phyloP scores from a whole-genome alignment of 2,888 invertebrate species.

The Anthoptus insignis region DNA sequence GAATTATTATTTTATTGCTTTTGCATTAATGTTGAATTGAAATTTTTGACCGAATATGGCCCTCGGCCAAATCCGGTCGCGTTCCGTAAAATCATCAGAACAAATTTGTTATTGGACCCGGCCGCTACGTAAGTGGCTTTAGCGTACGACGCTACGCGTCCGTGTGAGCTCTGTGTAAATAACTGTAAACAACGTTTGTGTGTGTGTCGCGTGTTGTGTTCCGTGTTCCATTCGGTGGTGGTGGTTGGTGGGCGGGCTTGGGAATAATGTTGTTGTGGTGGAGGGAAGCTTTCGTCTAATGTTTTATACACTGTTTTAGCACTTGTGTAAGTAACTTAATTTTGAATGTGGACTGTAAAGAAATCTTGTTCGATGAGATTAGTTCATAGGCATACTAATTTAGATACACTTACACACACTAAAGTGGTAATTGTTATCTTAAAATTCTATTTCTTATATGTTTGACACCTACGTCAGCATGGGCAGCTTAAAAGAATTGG shows the following conservation, averaged over 20 bases:
- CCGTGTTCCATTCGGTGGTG: conserved; percentile 38
- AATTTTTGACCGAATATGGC: conserved; percentile 31
- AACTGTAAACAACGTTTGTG: conserved; percentile 60
- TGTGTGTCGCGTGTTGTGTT: conserved; percentile 47
- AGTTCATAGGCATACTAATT: not conserved
- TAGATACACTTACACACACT: too few species aligned
- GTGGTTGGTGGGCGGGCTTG: not conserved
- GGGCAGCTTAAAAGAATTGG: too few species aligned
- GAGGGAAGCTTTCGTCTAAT: conserved; percentile 22
- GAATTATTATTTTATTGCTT: conserved; percentile 64
- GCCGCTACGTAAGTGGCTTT: conserved; percentile 81
- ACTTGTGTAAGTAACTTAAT: not conserved
- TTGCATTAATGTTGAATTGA: conserved; percentile 47
- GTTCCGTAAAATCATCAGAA: conserved; percentile 24
- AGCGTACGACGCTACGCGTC: conserved; percentile 47
- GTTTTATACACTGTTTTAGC: conserved; percentile 19
- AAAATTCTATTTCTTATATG: too few species aligned
- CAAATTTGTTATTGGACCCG: conserved; percentile 50
- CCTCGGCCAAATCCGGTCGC: conserved; percentile 42
- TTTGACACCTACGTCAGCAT: too few species aligned
- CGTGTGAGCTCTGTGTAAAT: conserved; percentile 71
- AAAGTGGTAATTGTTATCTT: too few species aligned
- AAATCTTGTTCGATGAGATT: not conserved
- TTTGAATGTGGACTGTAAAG: not conserved
- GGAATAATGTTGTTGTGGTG: conserved; percentile 2